These are phyloP conservation scores for Carposina sasakii DNA, from an alignment of 1,140 invertebrate genomes.

Conservation along the genomic window DNA sequence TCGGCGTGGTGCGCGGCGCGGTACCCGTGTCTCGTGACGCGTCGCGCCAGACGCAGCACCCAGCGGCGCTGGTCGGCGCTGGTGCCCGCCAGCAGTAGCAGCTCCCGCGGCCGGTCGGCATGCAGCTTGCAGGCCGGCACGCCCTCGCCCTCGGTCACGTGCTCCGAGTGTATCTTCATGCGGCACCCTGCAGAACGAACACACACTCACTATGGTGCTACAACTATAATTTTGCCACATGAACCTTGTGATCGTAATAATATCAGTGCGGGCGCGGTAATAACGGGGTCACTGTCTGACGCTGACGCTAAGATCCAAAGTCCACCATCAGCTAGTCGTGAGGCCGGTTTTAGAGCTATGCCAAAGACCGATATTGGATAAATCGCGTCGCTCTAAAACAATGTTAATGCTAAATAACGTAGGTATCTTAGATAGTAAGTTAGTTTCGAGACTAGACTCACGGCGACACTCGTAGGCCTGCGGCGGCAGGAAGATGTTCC, in stretches of 20 bases:
- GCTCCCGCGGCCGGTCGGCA: slow-evolving; percentile 94
- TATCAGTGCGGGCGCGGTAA: too few relatives aligned
- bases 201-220: too few relatives aligned
- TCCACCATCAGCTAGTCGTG: too few relatives aligned
- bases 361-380: too few relatives aligned
- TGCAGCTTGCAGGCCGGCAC: slow-evolving; percentile 94
- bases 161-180: slow-evolving; percentile 97
- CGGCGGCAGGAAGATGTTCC: slow-evolving; percentile 97
- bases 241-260: too few relatives aligned
- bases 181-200: slow-evolving; percentile 95
- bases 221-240: too few relatives aligned
- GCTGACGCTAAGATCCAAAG: too few relatives aligned
- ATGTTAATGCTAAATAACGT: too few relatives aligned
- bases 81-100: slow-evolving; percentile 88
- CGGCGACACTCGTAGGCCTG: slow-evolving; percentile 95
- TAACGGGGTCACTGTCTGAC: too few relatives aligned
- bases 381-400: too few relatives aligned
- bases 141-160: slow-evolving; percentile 88
- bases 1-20: slow-evolving; percentile 85
- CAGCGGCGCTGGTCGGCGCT: slow-evolving; percentile 93
- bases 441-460: slow-evolving; percentile 49
- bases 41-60: slow-evolving; percentile 91
- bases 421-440: too few relatives aligned
- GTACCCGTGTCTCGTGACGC: slow-evolving; percentile 95
- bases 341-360: too few relatives aligned